phyloP scores from a whole-genome alignment of 2,113 vertebrate species.

The Crotophaga sulcirostris region DNA sequence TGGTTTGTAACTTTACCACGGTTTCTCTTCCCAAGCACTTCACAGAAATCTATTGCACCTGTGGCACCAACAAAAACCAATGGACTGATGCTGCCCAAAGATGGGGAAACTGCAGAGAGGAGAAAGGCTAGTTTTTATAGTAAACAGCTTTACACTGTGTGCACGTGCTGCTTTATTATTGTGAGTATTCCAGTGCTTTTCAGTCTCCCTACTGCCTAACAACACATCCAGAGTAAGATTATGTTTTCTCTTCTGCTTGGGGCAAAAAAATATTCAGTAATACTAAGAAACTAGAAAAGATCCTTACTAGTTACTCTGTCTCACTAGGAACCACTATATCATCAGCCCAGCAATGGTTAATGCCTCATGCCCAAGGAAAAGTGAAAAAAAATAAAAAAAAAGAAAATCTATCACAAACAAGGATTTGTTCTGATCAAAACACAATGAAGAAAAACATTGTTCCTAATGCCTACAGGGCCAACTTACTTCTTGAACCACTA shows the following conservation, averaged over 20 bases:
- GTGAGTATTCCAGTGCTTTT: not conserved
- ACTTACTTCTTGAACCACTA: not conserved
- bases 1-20: too few relatives aligned
- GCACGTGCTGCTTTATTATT: not conserved
- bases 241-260: not conserved
- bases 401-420: not conserved
- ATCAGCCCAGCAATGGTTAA: not conserved
- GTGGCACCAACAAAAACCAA: not conserved
- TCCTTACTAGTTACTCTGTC: not conserved
- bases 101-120: not conserved
- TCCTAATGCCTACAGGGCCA: not conserved
- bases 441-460: not conserved
- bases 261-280: not conserved
- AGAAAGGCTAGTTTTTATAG: not conserved
- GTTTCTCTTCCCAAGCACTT: not conserved
- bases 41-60: not conserved
- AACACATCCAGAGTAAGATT: not conserved
- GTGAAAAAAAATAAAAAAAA: not conserved
- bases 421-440: not conserved
- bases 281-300: not conserved
- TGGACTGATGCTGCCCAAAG: not conserved
- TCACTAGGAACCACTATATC: not conserved
- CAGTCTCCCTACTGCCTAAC: not conserved
- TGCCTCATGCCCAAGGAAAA: not conserved
- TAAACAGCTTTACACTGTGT: not conserved